Base-by-base conservation (phyloP, 1,140 invertebrate genomes). In the Papilio helenus region DNA sequence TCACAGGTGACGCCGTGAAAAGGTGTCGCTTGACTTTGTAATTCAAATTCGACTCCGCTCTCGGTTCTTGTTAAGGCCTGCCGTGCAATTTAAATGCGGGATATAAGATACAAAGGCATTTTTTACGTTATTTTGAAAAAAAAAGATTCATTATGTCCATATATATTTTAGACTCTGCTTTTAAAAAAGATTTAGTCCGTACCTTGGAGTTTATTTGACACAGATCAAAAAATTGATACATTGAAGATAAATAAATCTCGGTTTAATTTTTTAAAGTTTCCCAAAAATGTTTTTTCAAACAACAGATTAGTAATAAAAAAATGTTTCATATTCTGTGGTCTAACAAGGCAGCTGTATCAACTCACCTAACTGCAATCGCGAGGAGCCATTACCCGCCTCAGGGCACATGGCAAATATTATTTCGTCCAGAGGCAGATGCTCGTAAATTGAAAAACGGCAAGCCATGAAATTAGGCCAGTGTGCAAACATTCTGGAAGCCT, bases 261-360 rank as follows among this genome's bases (percentile, higher is more conserved):
- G 0, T 39, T 39, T 5, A 39, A 0, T 39, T 7, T 39, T 29
- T 39, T 8, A 7, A 39, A 39, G 34, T 39, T 39, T 39, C 8
- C 7, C 34, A 39, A 39, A 1, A 12, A 46, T 26, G 0, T 26
- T 68, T 68, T 68, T 29, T 16, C 18, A 18, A 68, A 14, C 10
- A 65, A 29, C 10, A 12, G 12, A 9, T 12, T 4, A 12, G 14
- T 68, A 68, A 68, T 26, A 16, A 14, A 68, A 18, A 29, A 68
- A 65, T 18, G 1, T 34, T 68, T 68, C 26, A 73, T 79, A 79
- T 77, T 79, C 80, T 71, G 65, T 79, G 55, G 73, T 74, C 79
- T 81, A 84, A 84, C 81, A 81, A 85, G 84, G 80, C 79, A 80
- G 82, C 80, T 84, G 84, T 81, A 79, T 83, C 82, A 85, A 85